phyloP scores from a whole-genome alignment of 2,113 vertebrate species.

The Coturnix japonica region DNA sequence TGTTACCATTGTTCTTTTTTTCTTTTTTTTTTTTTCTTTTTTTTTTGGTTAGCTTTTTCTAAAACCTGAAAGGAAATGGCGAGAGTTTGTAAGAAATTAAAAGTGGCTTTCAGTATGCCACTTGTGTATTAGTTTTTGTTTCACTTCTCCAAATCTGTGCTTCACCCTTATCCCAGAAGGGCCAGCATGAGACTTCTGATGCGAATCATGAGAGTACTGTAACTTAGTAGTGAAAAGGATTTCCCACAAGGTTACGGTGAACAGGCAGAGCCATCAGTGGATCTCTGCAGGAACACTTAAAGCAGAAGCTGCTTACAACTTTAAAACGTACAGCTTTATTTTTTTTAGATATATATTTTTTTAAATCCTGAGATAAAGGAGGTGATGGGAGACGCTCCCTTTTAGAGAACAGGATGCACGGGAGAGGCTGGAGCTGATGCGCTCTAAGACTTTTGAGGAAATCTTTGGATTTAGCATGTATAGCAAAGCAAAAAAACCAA shows the following conservation, averaged over 20 bases:
- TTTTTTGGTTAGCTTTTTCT: background rate
- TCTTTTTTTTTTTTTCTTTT: background rate
- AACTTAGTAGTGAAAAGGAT: background rate
- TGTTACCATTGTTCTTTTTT: background rate
- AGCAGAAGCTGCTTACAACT: conserved; percentile 39
- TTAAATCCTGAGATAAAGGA: conserved; percentile 62
- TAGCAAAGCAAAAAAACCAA: conserved; percentile 40
- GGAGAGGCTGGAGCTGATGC: conserved; percentile 33
- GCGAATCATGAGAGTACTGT: conserved; percentile 34
- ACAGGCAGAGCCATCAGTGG: background rate
- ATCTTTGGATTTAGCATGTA: conserved; percentile 67
- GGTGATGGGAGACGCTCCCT: conserved; percentile 1
- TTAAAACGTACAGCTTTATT: conserved; percentile 59
- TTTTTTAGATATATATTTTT: conserved; percentile 67
- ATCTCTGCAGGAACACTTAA: background rate
- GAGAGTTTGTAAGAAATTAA: conserved; percentile 15
- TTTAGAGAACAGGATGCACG: background rate
- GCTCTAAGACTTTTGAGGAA: conserved; percentile 47
- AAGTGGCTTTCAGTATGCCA: conserved; percentile 25
- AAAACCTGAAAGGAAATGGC: background rate
- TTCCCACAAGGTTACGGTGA: background rate
- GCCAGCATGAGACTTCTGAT: conserved; percentile 60
- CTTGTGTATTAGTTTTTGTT: conserved; percentile 32
- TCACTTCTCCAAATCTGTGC: background rate
- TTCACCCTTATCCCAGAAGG: conserved; percentile 26